Evolutionary conservation across 2,797 vertebrate genomes (phyloP).

Genomic region (Tragopan temminckii): DNA sequence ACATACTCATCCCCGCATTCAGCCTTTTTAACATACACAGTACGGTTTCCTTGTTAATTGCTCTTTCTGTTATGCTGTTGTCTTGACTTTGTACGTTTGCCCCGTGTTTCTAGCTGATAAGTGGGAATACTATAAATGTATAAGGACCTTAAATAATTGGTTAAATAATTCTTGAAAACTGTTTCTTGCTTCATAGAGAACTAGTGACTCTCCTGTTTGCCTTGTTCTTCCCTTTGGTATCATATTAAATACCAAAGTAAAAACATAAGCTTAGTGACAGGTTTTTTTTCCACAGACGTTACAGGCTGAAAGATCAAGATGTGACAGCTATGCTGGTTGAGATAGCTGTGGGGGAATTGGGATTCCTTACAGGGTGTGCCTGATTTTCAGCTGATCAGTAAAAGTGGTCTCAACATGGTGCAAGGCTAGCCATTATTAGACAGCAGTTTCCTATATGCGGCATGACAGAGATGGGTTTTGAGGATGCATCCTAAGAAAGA

Average conservation of each 20-base stretch:
- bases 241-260: neutral
- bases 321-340: neutral
- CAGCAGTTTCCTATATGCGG: neutral
- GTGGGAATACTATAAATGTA: neutral
- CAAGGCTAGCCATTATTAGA: neutral
- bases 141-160: neutral
- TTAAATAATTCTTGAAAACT: neutral
- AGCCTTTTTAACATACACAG: neutral
- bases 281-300: neutral
- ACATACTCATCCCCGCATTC: neutral
- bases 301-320: neutral
- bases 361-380: neutral
- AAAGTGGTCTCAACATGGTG: neutral
- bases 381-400: neutral
- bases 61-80: neutral
- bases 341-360: neutral
- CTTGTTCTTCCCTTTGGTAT: neutral
- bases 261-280: neutral
- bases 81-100: neutral
- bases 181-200: accelerated
- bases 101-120: neutral
- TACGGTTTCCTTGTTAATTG: neutral
- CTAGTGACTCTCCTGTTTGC: neutral
- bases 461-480: neutral
- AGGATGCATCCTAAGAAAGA: neutral